Evolutionary conservation across 2,797 vertebrate species (phyloP).

Genomic region (Austrolebias charrua): DNA sequence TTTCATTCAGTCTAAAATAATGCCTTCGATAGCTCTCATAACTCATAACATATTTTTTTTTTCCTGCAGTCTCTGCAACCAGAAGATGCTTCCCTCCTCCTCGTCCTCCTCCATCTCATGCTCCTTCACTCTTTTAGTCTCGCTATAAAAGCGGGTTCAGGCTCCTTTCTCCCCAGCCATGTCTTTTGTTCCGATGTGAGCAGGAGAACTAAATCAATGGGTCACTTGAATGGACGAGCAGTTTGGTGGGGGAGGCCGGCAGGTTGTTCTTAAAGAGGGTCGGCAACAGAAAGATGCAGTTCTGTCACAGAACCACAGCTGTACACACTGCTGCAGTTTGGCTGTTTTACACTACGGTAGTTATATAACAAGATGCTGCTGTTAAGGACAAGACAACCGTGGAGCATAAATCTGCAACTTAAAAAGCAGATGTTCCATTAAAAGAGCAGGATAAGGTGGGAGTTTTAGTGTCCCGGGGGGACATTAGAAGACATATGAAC

Average conservation of each 20-base stretch:
- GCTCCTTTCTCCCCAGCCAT: conserved; percentile 37
- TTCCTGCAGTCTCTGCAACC: not conserved
- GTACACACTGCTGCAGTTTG: conserved; percentile 9
- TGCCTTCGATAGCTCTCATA: not conserved
- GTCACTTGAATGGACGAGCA: conserved; percentile 44
- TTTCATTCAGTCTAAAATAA: not conserved
- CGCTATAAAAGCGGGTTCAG: conserved; percentile 34
- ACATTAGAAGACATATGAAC: too few species aligned
- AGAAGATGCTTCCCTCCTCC: not conserved
- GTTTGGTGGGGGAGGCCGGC: conserved; percentile 14
- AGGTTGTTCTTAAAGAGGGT: conserved; percentile 7
- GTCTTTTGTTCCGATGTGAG: conserved; percentile 55
- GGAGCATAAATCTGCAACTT: not conserved
- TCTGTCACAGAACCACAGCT: conserved; percentile 15
- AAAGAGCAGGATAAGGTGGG: not conserved
- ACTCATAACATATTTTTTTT: conserved; percentile 1
- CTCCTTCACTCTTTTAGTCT: conserved; percentile 47
- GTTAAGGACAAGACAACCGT: not conserved
- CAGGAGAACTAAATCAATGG: conserved; percentile 56
- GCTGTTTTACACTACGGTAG: not conserved
- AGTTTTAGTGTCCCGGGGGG: too few species aligned
- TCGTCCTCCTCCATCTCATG: conserved; percentile 11
- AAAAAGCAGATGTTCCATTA: conserved; percentile 26
- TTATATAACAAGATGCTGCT: not conserved
- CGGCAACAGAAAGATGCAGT: conserved; percentile 23